Evolutionary conservation across 1,140 invertebrate genomes (phyloP).

Genomic region (Oryctes rhinoceros): DNA sequence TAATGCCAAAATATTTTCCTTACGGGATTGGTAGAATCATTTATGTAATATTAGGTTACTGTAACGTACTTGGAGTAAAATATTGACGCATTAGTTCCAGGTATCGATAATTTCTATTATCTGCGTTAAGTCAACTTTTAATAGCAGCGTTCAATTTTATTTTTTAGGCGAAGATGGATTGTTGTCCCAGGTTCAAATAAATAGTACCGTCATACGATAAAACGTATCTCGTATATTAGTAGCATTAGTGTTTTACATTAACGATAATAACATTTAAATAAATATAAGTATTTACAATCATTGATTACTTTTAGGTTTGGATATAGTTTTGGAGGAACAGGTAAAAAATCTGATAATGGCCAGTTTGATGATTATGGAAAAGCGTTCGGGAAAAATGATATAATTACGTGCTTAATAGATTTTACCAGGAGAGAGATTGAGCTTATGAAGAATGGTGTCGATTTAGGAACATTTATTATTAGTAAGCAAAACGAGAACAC

Average conservation of each 20-base stretch:
- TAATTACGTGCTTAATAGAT: constrained; percentile 92
- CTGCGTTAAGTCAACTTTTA: no score
- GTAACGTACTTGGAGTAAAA: no score
- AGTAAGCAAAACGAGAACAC: constrained; percentile 75
- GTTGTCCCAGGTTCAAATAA: no score
- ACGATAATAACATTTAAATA: not conserved
- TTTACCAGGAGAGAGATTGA: constrained; percentile 83
- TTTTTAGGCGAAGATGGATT: no score
- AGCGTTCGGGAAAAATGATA: constrained; percentile 93
- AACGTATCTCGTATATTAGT: no score
- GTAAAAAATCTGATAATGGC: constrained; percentile 95
- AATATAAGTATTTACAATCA: constrained; percentile 39
- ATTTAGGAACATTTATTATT: constrained; percentile 86
- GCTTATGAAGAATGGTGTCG: constrained; percentile 91
- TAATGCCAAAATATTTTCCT: no score
- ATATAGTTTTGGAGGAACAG: constrained; percentile 99
- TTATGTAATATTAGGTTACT: no score
- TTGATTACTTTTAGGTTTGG: constrained; percentile 75
- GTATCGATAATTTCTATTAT: no score
- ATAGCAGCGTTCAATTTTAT: no score
- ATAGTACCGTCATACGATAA: no score
- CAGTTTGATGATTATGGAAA: constrained; percentile 98
- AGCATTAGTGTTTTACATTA: not conserved
- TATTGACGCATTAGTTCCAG: no score
- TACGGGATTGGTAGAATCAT: no score